These are phyloP conservation scores for Hoplias malabaricus DNA, from an alignment of 2,113 vertebrate genomes.

Conservation along the genomic window DNA sequence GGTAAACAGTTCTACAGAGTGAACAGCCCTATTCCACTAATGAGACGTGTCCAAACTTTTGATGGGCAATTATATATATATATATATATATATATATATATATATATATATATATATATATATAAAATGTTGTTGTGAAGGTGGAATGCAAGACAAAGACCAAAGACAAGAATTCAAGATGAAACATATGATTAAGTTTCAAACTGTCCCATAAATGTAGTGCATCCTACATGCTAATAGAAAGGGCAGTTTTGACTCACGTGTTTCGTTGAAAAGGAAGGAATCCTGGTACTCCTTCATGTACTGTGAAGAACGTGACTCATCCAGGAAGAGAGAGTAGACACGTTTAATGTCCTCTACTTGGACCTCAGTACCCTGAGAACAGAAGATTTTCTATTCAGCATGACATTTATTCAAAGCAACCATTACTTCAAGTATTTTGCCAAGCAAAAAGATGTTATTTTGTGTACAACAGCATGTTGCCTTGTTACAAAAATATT, in stretches of 20 bases:
- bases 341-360: slow-evolving; percentile 91
- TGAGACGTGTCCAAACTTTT: too few species aligned
- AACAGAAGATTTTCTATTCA: too few species aligned
- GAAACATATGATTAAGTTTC: too few species aligned
- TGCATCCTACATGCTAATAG: neutral
- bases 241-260: slow-evolving; percentile 69
- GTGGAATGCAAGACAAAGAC: too few species aligned
- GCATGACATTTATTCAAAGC: neutral
- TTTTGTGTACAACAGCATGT: neutral
- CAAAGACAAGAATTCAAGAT: too few species aligned
- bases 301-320: slow-evolving; percentile 87
- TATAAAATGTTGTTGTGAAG: too few species aligned
- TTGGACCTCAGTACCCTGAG: slow-evolving; percentile 88
- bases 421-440: neutral
- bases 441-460: too few species aligned
- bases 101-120: too few species aligned
- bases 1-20: too few species aligned
- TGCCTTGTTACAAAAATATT: neutral
- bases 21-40: too few species aligned
- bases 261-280: slow-evolving; percentile 90
- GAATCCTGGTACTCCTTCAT: slow-evolving; percentile 95
- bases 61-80: too few species aligned
- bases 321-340: slow-evolving; percentile 90
- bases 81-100: too few species aligned
- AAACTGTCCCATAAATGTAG: neutral